Conservation (phyloP, 92 coral and sea anemone species). For the Hydrozoanthus gracilis region DNA sequence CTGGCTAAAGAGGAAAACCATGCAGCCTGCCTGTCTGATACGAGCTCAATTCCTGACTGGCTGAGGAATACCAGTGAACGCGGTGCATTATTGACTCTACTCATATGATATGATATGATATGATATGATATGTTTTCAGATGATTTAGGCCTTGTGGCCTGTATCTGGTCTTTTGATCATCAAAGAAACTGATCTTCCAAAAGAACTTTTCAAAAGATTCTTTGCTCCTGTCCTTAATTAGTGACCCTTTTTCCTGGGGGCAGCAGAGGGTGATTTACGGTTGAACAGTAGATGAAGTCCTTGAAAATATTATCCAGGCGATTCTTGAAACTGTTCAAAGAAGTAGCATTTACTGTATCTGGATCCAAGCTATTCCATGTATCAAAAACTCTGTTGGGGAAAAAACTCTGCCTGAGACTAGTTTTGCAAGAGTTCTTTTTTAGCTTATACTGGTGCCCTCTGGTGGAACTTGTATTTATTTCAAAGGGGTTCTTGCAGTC, state of each 20-base stretch:
- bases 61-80: too few species aligned
- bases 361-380: conserved; percentile 24
- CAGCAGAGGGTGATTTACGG: not conserved
- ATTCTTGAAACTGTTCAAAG: conserved; percentile 12
- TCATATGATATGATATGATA: not conserved
- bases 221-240: not conserved
- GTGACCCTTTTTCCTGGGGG: not conserved
- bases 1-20: too few species aligned
- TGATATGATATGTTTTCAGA: not conserved
- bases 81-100: too few species aligned
- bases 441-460: conserved; percentile 27
- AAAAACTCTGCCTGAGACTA: conserved; percentile 20
- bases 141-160: not conserved
- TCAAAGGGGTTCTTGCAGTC: conserved; percentile 24
- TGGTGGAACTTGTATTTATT: conserved; percentile 17
- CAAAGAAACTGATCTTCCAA: not conserved
- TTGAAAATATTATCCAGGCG: conserved; percentile 21
- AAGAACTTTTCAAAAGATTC: not conserved
- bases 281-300: not conserved
- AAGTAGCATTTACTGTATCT: conserved; percentile 24
- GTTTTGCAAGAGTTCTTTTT: conserved; percentile 24
- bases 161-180: not conserved
- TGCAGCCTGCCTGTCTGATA: too few species aligned
- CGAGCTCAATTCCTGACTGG: too few species aligned
- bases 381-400: conserved; percentile 23